Percentiles rank a stretch among this genome's conserved stretches.
phyloP scores from a whole-genome alignment of 1,140 invertebrate species.

The Drosophila punjabiensis region DNA sequence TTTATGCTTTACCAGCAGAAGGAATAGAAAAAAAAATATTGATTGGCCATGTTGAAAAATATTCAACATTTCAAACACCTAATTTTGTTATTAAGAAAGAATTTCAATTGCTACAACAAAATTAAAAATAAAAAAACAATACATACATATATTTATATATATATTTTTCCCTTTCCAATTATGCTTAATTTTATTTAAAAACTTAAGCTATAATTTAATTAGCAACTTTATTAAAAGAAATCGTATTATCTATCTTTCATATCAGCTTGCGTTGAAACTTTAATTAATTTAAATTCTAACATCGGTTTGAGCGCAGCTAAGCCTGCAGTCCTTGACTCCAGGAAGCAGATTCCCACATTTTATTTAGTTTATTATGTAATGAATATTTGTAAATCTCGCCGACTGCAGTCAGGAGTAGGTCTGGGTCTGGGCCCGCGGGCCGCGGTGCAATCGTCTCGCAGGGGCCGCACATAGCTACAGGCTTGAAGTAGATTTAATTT shows the following conservation, averaged over 20 bases:
- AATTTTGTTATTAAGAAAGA: neutral
- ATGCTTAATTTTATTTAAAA: neutral
- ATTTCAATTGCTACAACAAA: neutral
- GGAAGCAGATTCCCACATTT: constrained; percentile 48
- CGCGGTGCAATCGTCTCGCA: constrained; percentile 5
- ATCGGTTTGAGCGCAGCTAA: constrained; percentile 6
- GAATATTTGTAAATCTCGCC: constrained; percentile 73
- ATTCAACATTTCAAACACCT: neutral
- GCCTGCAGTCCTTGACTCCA: constrained; percentile 18
- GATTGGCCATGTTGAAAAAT: neutral
- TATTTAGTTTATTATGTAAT: constrained; percentile 81
- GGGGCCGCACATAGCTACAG: constrained; percentile 43
- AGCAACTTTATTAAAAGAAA: neutral
- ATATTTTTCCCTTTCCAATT: neutral
- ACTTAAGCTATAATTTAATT: too few species aligned
- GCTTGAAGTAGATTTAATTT: constrained; percentile 79
- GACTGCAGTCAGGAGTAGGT: constrained; percentile 8
- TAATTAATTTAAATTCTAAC: constrained; percentile 7
- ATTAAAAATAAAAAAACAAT: too few species aligned
- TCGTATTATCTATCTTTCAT: too few species aligned
- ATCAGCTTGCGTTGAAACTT: neutral
- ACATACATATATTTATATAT: too few species aligned
- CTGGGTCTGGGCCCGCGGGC: constrained; percentile 8
- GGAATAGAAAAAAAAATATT: neutral
- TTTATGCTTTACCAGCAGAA: neutral